Evolutionary conservation across 2,888 invertebrate species (phyloP).

Genomic region (Ormyrus thymus): DNA sequence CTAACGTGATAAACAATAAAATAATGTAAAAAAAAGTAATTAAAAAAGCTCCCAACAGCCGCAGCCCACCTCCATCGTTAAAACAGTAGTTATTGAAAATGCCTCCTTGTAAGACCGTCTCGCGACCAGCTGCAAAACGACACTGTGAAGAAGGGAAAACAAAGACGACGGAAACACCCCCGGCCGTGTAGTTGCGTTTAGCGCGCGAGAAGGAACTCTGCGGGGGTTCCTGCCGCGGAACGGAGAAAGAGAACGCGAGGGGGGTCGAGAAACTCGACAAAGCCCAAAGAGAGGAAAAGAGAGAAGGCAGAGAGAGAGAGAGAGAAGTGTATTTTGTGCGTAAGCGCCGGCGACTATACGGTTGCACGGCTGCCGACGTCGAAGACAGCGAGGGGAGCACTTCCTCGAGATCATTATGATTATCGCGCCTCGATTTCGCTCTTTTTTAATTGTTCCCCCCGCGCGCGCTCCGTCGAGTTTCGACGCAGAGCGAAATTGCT

Average conservation of each 20-base stretch:
- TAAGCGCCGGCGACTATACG: conserved; percentile 8
- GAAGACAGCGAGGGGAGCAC: not conserved
- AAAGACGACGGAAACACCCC: conserved; percentile 72
- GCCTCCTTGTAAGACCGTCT: conserved; percentile 38
- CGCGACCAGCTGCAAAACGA: conserved; percentile 67
- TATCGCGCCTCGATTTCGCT: conserved; percentile 19
- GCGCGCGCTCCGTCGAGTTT: not conserved
- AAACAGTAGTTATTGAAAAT: conserved; percentile 26
- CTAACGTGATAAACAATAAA: too few species aligned
- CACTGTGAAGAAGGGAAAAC: conserved; percentile 75
- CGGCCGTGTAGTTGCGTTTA: conserved; percentile 69
- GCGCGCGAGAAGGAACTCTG: conserved; percentile 61
- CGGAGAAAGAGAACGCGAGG: conserved; percentile 23
- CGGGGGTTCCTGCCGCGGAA: conserved; percentile 15
- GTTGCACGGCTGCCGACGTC: not conserved
- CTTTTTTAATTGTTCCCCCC: not conserved
- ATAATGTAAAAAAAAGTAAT: too few species aligned
- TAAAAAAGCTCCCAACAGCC: too few species aligned
- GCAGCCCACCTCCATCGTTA: conserved; percentile 23
- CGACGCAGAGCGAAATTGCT: too few species aligned
- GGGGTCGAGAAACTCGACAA: conserved; percentile 34
- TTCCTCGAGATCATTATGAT: conserved; percentile 4
- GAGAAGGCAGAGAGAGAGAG: conserved; percentile 19
- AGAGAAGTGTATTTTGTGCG: conserved; percentile 31
- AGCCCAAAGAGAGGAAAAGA: conserved; percentile 20